phyloP scores from a whole-genome alignment of 2,888 invertebrate genomes.

The Lapara coniferarum region DNA sequence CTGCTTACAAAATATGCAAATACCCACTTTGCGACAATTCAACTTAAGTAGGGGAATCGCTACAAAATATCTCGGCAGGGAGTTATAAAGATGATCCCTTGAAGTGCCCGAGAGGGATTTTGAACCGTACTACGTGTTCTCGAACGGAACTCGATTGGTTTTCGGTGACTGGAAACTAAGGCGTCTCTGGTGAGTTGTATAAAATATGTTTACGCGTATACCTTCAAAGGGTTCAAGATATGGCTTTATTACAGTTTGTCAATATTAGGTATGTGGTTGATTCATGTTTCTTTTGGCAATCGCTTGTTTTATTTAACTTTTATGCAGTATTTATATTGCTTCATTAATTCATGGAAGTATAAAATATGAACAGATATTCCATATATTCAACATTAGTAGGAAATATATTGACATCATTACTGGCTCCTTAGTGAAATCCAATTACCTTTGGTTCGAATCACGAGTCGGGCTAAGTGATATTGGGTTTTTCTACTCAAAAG shows the following conservation, averaged over 20 bases:
- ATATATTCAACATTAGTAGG: too few species aligned
- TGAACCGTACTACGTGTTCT: constrained; percentile 35
- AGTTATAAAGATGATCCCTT: constrained; percentile 59
- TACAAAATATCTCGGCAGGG: constrained; percentile 48
- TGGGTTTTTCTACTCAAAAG: too few species aligned
- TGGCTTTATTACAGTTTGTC: not conserved
- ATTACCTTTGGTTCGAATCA: too few species aligned
- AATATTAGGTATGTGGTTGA: not conserved
- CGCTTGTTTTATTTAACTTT: too few species aligned
- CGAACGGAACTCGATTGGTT: constrained; percentile 2
- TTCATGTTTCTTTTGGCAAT: too few species aligned
- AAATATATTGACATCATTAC: too few species aligned
- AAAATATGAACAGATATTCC: too few species aligned
- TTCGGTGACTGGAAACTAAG: too few species aligned
- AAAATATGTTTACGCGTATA: not conserved
- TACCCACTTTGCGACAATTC: constrained; percentile 40
- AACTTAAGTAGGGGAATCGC: constrained; percentile 43
- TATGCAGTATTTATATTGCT: not conserved
- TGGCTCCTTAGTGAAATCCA: too few species aligned
- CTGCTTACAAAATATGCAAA: constrained; percentile 39
- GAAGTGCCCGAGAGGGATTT: constrained; percentile 45
- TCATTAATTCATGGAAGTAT: not conserved
- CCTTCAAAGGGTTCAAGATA: not conserved
- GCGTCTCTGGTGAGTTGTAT: not conserved
- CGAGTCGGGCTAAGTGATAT: too few species aligned